Evolutionary conservation across 2,888 invertebrate species (phyloP).

Genomic region (Dryobota labecula): DNA sequence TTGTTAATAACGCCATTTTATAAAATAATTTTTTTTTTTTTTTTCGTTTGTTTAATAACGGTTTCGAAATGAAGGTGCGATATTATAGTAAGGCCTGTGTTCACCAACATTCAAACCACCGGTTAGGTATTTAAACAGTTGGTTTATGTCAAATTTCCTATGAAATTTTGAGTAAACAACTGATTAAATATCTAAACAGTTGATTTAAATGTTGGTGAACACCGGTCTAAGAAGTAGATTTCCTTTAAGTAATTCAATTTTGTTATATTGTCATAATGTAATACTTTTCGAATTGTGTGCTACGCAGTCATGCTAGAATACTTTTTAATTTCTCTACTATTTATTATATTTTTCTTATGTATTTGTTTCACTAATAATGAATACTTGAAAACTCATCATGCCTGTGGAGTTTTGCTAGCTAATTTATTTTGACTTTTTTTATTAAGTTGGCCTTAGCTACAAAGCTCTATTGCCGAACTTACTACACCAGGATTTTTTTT

Average conservation of each 20-base stretch:
- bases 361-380: not conserved
- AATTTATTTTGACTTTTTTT: not conserved
- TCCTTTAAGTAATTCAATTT: not conserved
- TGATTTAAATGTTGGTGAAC: too few relatives aligned
- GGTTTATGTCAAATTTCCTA: too few relatives aligned
- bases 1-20: too few relatives aligned
- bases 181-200: too few relatives aligned
- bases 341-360: not conserved
- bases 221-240: not conserved
- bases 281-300: constrained; percentile 16
- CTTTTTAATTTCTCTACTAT: not conserved
- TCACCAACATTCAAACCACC: too few relatives aligned
- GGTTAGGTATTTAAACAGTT: too few relatives aligned
- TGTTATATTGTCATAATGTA: constrained; percentile 11
- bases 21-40: too few relatives aligned
- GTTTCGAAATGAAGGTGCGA: too few relatives aligned
- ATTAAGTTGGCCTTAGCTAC: not conserved
- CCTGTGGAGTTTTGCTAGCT: not conserved
- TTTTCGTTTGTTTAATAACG: too few relatives aligned
- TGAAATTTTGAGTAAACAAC: too few relatives aligned
- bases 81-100: too few relatives aligned
- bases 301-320: not conserved
- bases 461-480: not conserved
- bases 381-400: not conserved
- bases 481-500: not conserved